These are phyloP conservation scores for Lepeophtheirus nordmannii DNA, from an alignment of 2,888 invertebrate species.

Conservation along the genomic window DNA sequence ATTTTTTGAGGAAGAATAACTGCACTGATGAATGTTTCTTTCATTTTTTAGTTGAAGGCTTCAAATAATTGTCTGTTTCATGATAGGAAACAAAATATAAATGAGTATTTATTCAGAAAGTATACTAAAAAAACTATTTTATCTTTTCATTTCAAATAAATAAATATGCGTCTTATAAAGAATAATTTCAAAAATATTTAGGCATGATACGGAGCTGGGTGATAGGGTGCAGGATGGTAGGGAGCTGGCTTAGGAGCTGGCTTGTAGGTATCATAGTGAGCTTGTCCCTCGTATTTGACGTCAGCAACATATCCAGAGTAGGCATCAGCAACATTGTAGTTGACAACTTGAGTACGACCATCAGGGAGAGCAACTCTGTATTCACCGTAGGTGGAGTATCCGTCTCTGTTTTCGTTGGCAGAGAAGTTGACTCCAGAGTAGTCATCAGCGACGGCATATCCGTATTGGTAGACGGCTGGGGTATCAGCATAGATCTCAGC, in stretches of 20 bases:
- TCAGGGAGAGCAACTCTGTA: slow-evolving; percentile 8
- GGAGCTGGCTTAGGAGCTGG: neutral
- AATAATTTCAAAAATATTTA: neutral
- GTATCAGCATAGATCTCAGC: neutral
- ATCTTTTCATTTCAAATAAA: too few relatives aligned
- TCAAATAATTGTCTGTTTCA: too few relatives aligned
- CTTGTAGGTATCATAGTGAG: neutral
- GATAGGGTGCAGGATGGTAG: neutral
- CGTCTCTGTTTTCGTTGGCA: slow-evolving; percentile 3
- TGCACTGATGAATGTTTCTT: too few relatives aligned
- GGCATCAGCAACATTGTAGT: slow-evolving; percentile 6
- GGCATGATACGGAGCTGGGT: slow-evolving; percentile 3
- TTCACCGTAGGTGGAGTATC: slow-evolving; percentile 8
- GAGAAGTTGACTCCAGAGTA: slow-evolving; percentile 4
- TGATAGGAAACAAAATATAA: too few relatives aligned
- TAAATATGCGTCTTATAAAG: too few relatives aligned
- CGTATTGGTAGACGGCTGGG: slow-evolving; percentile 12
- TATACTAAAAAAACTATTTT: too few relatives aligned
- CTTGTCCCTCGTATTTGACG: slow-evolving; percentile 10
- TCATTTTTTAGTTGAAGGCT: too few relatives aligned
- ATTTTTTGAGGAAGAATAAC: too few relatives aligned
- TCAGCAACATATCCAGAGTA: slow-evolving; percentile 11
- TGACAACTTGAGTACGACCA: slow-evolving; percentile 9
- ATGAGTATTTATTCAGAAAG: too few relatives aligned
- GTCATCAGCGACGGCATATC: slow-evolving; percentile 8